Percentiles rank a stretch among this genome's conserved stretches.
phyloP scores from a whole-genome alignment of 2,888 invertebrate genomes.

The Cheilosia vulpina region DNA sequence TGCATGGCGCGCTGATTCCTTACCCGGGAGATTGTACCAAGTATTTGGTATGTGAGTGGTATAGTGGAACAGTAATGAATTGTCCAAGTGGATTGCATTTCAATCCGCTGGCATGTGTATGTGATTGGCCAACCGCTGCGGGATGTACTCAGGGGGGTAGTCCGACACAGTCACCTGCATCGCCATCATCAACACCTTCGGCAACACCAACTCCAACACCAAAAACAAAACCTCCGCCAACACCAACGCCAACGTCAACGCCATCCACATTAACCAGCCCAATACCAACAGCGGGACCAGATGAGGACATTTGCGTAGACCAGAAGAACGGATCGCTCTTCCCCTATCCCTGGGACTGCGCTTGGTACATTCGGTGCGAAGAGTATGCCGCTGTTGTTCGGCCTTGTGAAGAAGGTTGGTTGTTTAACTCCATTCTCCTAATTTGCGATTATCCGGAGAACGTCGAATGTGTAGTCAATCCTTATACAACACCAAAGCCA shows the following conservation, averaged over 20 bases:
- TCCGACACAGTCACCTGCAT: neutral
- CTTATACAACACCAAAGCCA: constrained; percentile 45
- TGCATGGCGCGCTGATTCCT: constrained; percentile 76
- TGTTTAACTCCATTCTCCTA: constrained; percentile 76
- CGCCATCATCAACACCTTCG: constrained; percentile 17
- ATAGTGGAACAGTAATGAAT: constrained; percentile 62
- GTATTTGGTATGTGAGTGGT: constrained; percentile 77
- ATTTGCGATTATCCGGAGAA: constrained; percentile 77
- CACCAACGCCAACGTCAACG: constrained; percentile 25
- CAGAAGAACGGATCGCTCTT: constrained; percentile 68
- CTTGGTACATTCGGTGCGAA: constrained; percentile 77
- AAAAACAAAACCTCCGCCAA: neutral
- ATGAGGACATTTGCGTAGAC: constrained; percentile 71
- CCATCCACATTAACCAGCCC: neutral
- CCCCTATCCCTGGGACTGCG: constrained; percentile 78
- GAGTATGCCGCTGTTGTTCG: constrained; percentile 67
- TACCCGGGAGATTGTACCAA: constrained; percentile 77
- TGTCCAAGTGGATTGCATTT: constrained; percentile 79
- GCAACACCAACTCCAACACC: constrained; percentile 1
- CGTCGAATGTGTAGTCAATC: constrained; percentile 75
- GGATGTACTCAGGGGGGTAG: constrained; percentile 74
- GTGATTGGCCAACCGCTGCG: constrained; percentile 78
- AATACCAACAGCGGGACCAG: constrained; percentile 65
- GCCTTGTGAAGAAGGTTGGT: constrained; percentile 72
- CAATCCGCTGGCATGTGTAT: constrained; percentile 56